These are phyloP conservation scores for Acronicta aceris DNA, from an alignment of 2,888 invertebrate genomes.

Conservation along the genomic window DNA sequence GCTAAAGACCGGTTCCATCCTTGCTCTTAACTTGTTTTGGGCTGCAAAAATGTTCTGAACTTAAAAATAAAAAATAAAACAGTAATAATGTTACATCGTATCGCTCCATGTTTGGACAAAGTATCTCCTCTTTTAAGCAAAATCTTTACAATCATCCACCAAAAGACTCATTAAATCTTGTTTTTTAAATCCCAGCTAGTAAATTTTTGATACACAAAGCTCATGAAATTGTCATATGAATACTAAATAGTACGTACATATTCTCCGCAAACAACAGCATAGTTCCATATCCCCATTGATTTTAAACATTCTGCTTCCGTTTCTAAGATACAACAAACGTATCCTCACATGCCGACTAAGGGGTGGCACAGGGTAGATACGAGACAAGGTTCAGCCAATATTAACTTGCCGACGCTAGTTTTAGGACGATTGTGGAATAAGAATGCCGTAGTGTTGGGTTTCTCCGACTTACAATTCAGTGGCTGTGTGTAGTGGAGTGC, in stretches of 20 bases:
- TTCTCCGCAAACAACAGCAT: slow-evolving; percentile 13
- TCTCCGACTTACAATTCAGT: slow-evolving; percentile 47
- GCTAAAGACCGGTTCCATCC: slow-evolving; percentile 73
- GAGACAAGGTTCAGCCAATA: slow-evolving; percentile 66
- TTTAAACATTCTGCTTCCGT: slow-evolving; percentile 42
- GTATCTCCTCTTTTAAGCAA: too few species aligned
- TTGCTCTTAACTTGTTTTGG: slow-evolving; percentile 64
- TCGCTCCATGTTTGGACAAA: too few species aligned
- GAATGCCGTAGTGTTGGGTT: slow-evolving; percentile 58
- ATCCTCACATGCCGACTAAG: slow-evolving; percentile 34
- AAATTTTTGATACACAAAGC: background rate
- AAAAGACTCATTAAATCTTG: too few species aligned
- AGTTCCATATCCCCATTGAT: slow-evolving; percentile 20
- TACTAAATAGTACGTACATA: background rate
- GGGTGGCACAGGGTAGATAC: slow-evolving; percentile 55
- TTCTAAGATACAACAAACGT: slow-evolving; percentile 40
- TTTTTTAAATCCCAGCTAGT: too few species aligned
- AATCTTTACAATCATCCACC: too few species aligned
- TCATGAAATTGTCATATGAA: background rate
- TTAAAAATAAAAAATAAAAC: background rate
- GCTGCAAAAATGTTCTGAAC: slow-evolving; percentile 56
- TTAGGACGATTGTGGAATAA: slow-evolving; percentile 68
- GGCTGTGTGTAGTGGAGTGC: slow-evolving; percentile 38
- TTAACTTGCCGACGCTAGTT: slow-evolving; percentile 69
- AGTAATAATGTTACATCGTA: too few species aligned